These are phyloP conservation scores for Ardeotis arabs DNA, from an alignment of 2,113 vertebrate genomes.

Conservation along the genomic window DNA sequence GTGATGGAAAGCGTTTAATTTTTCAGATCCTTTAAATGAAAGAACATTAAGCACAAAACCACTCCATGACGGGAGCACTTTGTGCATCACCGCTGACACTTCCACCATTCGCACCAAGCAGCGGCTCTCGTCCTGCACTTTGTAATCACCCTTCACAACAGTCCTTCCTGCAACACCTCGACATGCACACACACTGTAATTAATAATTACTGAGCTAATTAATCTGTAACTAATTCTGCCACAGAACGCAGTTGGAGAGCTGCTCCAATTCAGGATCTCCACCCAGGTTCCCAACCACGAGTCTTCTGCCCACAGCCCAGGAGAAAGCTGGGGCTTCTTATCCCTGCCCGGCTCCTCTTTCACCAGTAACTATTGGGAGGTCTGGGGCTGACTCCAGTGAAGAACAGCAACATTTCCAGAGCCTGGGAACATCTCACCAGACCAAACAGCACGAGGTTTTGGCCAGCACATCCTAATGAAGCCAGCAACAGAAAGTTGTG, in stretches of 20 bases:
- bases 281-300: fast-evolving
- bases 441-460: fast-evolving
- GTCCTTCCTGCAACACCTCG: background rate
- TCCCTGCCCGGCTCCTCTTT: background rate
- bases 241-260: background rate
- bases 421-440: background rate
- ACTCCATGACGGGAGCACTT: background rate
- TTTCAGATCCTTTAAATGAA: background rate
- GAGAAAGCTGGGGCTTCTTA: background rate
- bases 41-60: background rate
- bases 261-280: background rate
- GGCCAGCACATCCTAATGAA: background rate
- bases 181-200: background rate
- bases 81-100: background rate
- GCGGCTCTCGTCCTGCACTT: background rate
- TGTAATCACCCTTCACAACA: background rate
- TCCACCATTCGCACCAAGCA: background rate
- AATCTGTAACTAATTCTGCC: background rate
- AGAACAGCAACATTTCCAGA: background rate
- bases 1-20: conserved; percentile 20
- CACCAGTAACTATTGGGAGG: background rate
- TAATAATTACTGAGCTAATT: background rate
- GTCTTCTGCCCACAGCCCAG: fast-evolving
- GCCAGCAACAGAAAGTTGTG: fast-evolving
- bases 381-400: background rate